phyloP scores from a whole-genome alignment of 2,797 vertebrate genomes.

The Hipposideros larvatus region DNA sequence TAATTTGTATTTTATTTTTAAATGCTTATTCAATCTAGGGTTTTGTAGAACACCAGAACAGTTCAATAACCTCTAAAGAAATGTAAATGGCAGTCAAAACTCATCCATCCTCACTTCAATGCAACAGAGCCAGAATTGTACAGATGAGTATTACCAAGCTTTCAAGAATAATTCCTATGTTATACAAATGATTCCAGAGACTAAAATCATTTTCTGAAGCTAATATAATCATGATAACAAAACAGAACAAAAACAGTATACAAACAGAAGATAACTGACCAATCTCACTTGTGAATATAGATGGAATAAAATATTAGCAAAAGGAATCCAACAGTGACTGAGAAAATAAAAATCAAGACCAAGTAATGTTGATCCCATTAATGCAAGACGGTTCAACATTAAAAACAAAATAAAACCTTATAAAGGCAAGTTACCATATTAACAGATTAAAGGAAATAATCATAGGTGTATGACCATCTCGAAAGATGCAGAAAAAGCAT shows the following conservation, averaged over 20 bases:
- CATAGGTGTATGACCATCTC: neutral
- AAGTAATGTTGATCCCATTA: neutral
- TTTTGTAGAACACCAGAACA: neutral
- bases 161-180: conserved; percentile 22
- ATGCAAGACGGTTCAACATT: neutral
- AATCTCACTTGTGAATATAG: conserved; percentile 11
- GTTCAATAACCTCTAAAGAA: neutral
- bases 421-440: neutral
- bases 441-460: neutral
- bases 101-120: neutral
- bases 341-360: neutral
- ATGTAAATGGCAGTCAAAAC: conserved; percentile 23
- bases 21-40: conserved; percentile 5
- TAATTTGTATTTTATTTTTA: conserved; percentile 18
- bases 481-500: neutral
- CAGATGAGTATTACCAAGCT: neutral
- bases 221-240: neutral
- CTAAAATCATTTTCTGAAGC: conserved; percentile 23
- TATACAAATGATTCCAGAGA: neutral
- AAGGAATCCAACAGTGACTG: neutral
- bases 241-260: neutral
- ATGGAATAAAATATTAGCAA: neutral
- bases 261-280: neutral
- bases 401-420: conserved; percentile 11
- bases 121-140: neutral